Evolutionary conservation across 2,797 vertebrate species (phyloP).

Genomic region (Phoxinus dragarum): DNA sequence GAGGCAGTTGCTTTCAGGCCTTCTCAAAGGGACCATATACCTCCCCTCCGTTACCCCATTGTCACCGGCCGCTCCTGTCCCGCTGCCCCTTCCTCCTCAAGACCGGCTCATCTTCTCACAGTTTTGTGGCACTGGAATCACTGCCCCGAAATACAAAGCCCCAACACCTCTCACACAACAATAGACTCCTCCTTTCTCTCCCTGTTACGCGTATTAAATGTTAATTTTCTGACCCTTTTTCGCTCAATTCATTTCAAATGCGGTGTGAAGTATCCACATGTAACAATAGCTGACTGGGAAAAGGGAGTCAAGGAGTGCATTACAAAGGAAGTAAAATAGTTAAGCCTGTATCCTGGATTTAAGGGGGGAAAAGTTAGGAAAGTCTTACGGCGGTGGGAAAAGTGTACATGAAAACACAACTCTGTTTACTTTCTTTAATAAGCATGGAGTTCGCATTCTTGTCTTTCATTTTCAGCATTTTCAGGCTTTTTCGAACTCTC

Average conservation of each 20-base stretch:
- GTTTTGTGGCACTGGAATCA: slow-evolving; percentile 69
- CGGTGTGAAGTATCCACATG: slow-evolving; percentile 51
- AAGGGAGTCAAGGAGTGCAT: slow-evolving; percentile 37
- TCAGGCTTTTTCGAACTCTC: neutral
- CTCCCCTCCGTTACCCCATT: slow-evolving; percentile 59
- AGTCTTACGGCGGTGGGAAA: neutral
- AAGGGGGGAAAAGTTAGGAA: slow-evolving; percentile 1
- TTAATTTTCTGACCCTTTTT: slow-evolving; percentile 51
- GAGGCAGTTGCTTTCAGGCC: slow-evolving; percentile 64
- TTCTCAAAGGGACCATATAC: slow-evolving; percentile 62
- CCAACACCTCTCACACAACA: slow-evolving; percentile 55
- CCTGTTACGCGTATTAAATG: slow-evolving; percentile 57
- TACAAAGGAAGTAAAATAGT: slow-evolving; percentile 30
- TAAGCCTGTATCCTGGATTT: slow-evolving; percentile 33
- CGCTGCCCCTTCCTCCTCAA: slow-evolving; percentile 47
- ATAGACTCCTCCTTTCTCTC: slow-evolving; percentile 39
- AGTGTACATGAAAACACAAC: neutral
- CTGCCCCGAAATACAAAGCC: slow-evolving; percentile 73
- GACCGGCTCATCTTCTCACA: slow-evolving; percentile 57
- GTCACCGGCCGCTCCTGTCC: slow-evolving; percentile 58
- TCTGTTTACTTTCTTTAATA: neutral
- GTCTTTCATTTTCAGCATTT: neutral
- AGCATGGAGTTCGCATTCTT: neutral
- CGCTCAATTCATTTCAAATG: slow-evolving; percentile 55
- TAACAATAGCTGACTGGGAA: slow-evolving; percentile 38